A percentile compares a stretch with the other conserved stretches of the same genome.
Evolutionary conservation across 2,113 vertebrate genomes (phyloP).

Genomic region (Leucopsar rothschildi): DNA sequence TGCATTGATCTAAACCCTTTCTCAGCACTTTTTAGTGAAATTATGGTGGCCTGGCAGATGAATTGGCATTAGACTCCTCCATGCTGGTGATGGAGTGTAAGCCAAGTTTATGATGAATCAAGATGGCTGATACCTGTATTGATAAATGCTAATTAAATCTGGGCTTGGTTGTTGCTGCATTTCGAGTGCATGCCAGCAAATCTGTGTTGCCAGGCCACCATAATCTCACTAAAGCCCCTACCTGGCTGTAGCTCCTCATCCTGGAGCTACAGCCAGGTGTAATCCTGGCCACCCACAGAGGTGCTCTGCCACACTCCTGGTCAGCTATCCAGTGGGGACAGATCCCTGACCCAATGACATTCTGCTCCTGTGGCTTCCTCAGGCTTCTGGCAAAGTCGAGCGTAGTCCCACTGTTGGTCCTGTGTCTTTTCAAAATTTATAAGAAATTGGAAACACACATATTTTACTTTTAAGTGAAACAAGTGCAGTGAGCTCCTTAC

Average conservation of each 20-base stretch:
- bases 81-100: background rate
- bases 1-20: background rate
- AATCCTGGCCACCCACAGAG: background rate
- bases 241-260: background rate
- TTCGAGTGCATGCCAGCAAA: background rate
- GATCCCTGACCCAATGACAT: too few species aligned
- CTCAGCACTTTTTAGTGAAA: background rate
- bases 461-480: background rate
- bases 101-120: background rate
- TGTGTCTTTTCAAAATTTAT: background rate
- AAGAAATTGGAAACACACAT: background rate
- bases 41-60: background rate
- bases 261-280: background rate
- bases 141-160: background rate
- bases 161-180: background rate
- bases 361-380: background rate
- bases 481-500: background rate
- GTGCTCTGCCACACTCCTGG: background rate
- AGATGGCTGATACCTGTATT: background rate
- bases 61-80: background rate
- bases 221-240: too few species aligned
- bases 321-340: background rate
- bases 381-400: fast-evolving
- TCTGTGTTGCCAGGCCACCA: background rate
- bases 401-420: background rate